Percentiles rank a stretch among this genome's conserved stretches.
These are phyloP conservation scores for Ianthella basta DNA, from an alignment of 37 sponge, comb jelly and placozoan species.

Conservation along the genomic window DNA sequence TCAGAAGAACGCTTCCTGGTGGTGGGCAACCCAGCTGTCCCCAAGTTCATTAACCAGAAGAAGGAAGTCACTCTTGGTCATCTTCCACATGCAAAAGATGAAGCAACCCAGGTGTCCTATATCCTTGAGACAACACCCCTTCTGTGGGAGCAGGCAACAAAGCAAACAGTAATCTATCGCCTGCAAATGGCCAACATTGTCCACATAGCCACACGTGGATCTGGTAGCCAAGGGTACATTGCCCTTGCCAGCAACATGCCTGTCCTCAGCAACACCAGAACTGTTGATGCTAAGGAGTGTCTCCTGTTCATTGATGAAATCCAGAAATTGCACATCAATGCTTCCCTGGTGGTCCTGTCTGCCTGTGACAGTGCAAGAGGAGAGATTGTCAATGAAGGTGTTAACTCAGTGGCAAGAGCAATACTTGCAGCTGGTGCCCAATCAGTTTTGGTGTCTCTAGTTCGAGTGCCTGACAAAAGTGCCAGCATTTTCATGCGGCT, in stretches of 20 bases:
- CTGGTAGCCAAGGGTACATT: constrained; percentile 57
- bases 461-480: constrained; percentile 76
- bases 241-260: constrained; percentile 51
- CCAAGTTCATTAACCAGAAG: constrained; percentile 44
- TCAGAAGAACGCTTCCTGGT: constrained; percentile 38
- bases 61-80: constrained; percentile 57
- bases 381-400: constrained; percentile 59
- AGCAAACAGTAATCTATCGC: constrained; percentile 48
- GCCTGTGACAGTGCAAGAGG: constrained; percentile 69
- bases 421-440: constrained; percentile 81
- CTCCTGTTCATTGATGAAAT: constrained; percentile 68
- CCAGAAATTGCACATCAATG: constrained; percentile 53
- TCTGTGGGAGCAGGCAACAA: constrained; percentile 70
- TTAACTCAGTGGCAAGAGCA: constrained; percentile 74
- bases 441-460: constrained; percentile 70
- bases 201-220: constrained; percentile 77
- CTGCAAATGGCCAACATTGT: constrained; percentile 64
- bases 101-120: constrained; percentile 66
- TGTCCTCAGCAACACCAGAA: not conserved
- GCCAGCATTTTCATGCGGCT: constrained; percentile 75
- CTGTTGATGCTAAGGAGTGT: constrained; percentile 28
- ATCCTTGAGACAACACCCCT: constrained; percentile 56
- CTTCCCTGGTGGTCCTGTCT: constrained; percentile 72
- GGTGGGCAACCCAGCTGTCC: constrained; percentile 75
- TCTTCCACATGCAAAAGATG: constrained; percentile 67